These are phyloP conservation scores for Montipora cactus DNA, from an alignment of 64 coral and sea anemone species.

Conservation along the genomic window DNA sequence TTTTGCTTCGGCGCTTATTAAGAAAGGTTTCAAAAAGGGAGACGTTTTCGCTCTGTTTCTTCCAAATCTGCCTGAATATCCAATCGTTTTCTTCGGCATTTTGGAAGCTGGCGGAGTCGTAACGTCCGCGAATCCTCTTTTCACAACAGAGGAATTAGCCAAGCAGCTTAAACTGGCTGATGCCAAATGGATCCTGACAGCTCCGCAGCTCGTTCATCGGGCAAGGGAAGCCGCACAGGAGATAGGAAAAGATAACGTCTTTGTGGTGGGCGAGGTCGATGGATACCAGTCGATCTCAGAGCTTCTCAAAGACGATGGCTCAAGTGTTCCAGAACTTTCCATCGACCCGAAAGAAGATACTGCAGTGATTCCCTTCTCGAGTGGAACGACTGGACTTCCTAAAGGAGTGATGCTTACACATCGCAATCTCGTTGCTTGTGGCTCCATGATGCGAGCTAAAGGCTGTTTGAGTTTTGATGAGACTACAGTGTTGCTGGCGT, in stretches of 20 bases:
- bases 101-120: constrained; percentile 65
- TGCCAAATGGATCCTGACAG: constrained; percentile 70
- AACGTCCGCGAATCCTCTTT: constrained; percentile 71
- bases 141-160: constrained; percentile 70
- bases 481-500: constrained; percentile 51
- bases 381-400: constrained; percentile 71
- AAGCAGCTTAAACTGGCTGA: constrained; percentile 51
- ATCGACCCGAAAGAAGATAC: constrained; percentile 50
- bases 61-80: constrained; percentile 78
- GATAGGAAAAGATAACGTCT: constrained; percentile 37
- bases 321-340: neutral
- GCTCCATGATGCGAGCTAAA: constrained; percentile 42
- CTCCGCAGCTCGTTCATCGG: constrained; percentile 53
- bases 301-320: constrained; percentile 62
- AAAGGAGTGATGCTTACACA: constrained; percentile 87
- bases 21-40: constrained; percentile 68
- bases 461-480: constrained; percentile 34
- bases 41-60: constrained; percentile 70
- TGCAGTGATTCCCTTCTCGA: constrained; percentile 70
- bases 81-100: constrained; percentile 70
- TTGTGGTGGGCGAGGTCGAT: constrained; percentile 71
- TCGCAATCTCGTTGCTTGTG: constrained; percentile 66
- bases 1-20: constrained; percentile 59
- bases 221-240: constrained; percentile 47
- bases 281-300: constrained; percentile 56